phyloP scores from a whole-genome alignment of 1,140 invertebrate genomes.

The Drosophila watanabei region DNA sequence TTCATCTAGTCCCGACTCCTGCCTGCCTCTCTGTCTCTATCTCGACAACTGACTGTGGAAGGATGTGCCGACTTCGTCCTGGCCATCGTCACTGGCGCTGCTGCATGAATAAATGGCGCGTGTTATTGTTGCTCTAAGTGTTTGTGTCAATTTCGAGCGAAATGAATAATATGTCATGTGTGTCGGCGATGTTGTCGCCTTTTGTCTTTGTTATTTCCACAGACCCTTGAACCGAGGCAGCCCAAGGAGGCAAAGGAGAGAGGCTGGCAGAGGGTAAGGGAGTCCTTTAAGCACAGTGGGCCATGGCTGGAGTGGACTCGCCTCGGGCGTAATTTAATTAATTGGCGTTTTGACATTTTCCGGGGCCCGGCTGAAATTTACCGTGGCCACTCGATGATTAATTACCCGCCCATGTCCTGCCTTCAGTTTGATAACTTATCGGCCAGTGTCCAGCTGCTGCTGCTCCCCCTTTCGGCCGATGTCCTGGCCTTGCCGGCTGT shows the following conservation, averaged over 20 bases:
- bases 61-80: conserved; percentile 4
- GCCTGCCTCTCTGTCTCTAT: background rate
- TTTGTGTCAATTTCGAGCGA: conserved; percentile 73
- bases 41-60: background rate
- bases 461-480: background rate
- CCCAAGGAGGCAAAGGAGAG: conserved; percentile 8
- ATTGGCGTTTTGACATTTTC: conserved; percentile 67
- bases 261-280: background rate
- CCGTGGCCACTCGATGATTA: conserved; percentile 48
- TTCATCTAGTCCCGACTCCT: background rate
- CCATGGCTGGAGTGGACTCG: conserved; percentile 15
- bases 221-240: conserved; percentile 10
- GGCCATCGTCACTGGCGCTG: conserved; percentile 12
- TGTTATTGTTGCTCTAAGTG: conserved; percentile 73
- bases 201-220: conserved; percentile 64
- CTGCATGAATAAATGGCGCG: conserved; percentile 68
- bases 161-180: conserved; percentile 73
- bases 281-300: conserved; percentile 37
- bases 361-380: conserved; percentile 20
- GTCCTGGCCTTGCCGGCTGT: background rate
- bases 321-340: conserved; percentile 57
- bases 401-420: conserved; percentile 41
- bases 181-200: conserved; percentile 56
- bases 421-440: conserved; percentile 51
- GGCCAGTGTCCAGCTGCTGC: conserved; percentile 27